Evolutionary conservation across 2,113 vertebrate species (phyloP), one percentile per base, ranked within the genome.

Genomic region (Sebastes schlegelii): DNA sequence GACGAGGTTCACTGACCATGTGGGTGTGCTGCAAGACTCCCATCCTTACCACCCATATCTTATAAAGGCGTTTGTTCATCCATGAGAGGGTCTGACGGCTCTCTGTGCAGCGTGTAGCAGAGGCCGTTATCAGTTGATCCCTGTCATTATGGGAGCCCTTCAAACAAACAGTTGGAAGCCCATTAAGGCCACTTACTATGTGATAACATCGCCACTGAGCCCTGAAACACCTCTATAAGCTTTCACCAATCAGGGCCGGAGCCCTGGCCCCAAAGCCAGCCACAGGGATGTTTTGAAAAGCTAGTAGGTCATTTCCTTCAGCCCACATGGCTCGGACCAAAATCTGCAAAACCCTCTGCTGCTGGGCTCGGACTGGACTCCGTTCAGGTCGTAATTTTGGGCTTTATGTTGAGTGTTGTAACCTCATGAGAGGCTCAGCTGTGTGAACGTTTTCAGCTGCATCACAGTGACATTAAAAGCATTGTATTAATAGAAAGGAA

Each of bases 91-190:
- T 80, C 80, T 46, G 67, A 75, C 52, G 48, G 79, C 73, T 82
- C 73, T 84, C 57, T 80, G 49, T 67, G 77, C 78, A 11, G 85
- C 65, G 76, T 82, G 86, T 62, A 79, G 81, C 43, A 42, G 80
- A 86, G 86, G 82, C 84, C 63, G 88, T 92, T 95, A 94, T 95
- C 90, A 93, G 88, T 92, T 95, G 93, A 95, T 93, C 94, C 95
- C 92, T 92, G 91, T 94, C 94, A 95, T 96, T 95, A 95, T 76
- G 79, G 71, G 79, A 93, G 84, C 87, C 91, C 92, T 94, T 95
- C 92, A 95, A 93, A 92, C 91, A 96, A 95, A 95, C 94, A 93
- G 89, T 92, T 94, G 92, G 91, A 95, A 95, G 92, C 90, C 94
- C 92, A 95, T 95, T 95, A 94, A 91, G 92, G 90, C 93, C 91